These are phyloP conservation scores for Gadopsis bispinosus DNA, from an alignment of 2,797 vertebrate genomes.

Conservation along the genomic window DNA sequence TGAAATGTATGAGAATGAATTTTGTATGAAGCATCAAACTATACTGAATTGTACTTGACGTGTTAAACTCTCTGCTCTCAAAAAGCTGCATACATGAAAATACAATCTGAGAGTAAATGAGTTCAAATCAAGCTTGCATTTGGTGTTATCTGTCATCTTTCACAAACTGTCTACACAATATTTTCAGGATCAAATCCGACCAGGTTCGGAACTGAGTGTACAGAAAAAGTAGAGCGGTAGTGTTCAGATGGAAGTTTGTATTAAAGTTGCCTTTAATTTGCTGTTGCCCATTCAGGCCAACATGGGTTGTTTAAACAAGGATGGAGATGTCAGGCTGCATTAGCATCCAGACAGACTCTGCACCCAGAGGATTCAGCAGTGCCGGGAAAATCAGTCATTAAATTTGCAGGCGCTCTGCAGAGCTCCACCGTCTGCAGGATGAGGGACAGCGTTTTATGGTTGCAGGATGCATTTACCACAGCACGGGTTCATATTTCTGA, in stretches of 20 bases:
- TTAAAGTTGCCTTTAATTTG: constrained; percentile 67
- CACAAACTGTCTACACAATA: constrained; percentile 30
- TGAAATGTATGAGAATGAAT: constrained; percentile 11
- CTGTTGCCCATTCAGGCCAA: constrained; percentile 56
- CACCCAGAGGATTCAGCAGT: constrained; percentile 72
- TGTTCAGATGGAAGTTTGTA: constrained; percentile 24
- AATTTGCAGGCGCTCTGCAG: constrained; percentile 75
- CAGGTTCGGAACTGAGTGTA: constrained; percentile 2
- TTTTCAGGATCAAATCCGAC: constrained; percentile 28
- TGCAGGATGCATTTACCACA: constrained; percentile 44
- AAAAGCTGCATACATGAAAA: constrained; percentile 9
- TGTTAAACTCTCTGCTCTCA: constrained; percentile 10
- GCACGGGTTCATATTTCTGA: constrained; percentile 60
- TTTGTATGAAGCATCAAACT: constrained; percentile 23
- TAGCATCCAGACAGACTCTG: constrained; percentile 71
- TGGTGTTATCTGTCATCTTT: constrained; percentile 18
- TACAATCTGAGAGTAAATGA: not conserved
- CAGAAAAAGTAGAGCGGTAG: constrained; percentile 47
- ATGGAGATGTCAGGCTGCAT: constrained; percentile 80
- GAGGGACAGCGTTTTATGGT: constrained; percentile 33
- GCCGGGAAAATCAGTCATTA: constrained; percentile 82
- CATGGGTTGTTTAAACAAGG: constrained; percentile 78
- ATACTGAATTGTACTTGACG: constrained; percentile 2
- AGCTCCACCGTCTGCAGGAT: constrained; percentile 59
- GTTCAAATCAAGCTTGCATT: constrained; percentile 9